A percentile compares a stretch with the other conserved stretches of the same genome.
Conservation (phyloP, 2,797 vertebrate genomes). For the Octomys mimax region DNA sequence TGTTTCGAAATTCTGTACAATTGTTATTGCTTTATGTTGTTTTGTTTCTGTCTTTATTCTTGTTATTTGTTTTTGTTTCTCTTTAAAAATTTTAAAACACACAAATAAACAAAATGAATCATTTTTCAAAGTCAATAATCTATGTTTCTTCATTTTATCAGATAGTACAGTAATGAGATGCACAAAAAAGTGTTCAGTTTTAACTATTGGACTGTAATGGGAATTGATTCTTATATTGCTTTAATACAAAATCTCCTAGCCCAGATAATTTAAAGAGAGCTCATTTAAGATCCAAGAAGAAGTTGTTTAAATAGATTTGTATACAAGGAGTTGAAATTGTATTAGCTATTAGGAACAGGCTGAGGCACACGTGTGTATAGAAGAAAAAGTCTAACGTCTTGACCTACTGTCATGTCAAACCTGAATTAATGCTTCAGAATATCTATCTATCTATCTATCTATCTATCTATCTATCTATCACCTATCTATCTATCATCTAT, state of each 20-base stretch:
- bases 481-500: no score
- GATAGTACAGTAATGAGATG: not conserved
- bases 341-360: not conserved
- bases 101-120: no score
- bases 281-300: not conserved
- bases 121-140: not conserved
- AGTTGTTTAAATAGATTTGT: not conserved
- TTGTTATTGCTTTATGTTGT: no score
- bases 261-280: not conserved
- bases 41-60: no score
- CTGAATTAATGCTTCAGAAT: not conserved
- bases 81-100: no score
- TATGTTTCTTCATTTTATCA: not conserved
- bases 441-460: not conserved
- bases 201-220: not conserved
- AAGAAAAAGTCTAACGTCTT: not conserved
- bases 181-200: not conserved
- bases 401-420: not conserved
- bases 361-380: not conserved
- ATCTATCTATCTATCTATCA: no score
- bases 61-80: no score
- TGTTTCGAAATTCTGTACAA: no score
- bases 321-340: not conserved
- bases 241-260: not conserved
- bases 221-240: not conserved